These are phyloP conservation scores for Zonitis immaculata DNA, from an alignment of 2,888 invertebrate genomes.

Conservation along the genomic window DNA sequence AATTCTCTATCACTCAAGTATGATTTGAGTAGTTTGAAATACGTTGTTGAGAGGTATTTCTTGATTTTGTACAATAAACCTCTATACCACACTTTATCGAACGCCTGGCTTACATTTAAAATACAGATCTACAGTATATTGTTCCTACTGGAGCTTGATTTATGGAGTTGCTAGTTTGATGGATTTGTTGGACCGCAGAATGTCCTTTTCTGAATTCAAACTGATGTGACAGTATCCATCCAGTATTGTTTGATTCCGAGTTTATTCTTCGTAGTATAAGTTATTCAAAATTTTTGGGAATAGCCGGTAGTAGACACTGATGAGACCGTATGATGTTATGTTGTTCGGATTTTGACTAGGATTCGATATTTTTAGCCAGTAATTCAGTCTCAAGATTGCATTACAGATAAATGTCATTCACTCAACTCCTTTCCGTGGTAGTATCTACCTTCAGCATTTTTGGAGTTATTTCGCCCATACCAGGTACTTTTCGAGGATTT, in stretches of 20 bases:
- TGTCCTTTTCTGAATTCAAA: not conserved
- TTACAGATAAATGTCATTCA: not conserved
- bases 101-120: not conserved
- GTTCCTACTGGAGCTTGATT: not conserved
- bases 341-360: not conserved
- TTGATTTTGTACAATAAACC: not conserved
- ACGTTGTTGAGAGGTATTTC: no score
- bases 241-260: not conserved
- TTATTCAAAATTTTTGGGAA: not conserved
- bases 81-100: not conserved
- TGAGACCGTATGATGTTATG: not conserved
- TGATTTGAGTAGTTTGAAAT: no score
- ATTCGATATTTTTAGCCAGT: not conserved
- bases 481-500: not conserved
- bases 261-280: not conserved
- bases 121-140: not conserved
- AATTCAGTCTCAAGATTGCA: not conserved
- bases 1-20: not conserved
- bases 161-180: not conserved
- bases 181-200: not conserved
- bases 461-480: not conserved
- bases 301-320: not conserved
- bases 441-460: not conserved
- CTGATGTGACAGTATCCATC: not conserved
- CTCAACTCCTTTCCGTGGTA: not conserved